phyloP scores from a whole-genome alignment of 2,113 vertebrate genomes.

The Antechinus stuartii region DNA sequence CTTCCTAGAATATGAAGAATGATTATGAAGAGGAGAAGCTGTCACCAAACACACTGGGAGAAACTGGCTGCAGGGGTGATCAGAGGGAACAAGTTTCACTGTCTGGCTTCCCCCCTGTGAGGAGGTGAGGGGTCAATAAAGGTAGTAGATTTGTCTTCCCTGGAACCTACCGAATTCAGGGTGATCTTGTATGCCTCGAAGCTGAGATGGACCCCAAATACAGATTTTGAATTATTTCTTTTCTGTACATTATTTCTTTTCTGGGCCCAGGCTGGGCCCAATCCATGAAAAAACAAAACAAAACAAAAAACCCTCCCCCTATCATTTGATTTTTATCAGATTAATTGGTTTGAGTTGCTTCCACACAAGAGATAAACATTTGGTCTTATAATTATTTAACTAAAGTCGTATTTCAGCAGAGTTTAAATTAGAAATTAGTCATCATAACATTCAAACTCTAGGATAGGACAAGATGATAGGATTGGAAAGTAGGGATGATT shows the following conservation, averaged over 20 bases:
- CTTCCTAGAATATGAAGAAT: no score
- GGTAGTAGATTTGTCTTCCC: no score
- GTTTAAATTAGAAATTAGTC: slow-evolving; percentile 61
- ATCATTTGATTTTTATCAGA: background rate
- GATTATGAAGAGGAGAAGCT: no score
- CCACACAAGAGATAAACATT: slow-evolving; percentile 64
- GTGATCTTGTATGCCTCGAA: no score
- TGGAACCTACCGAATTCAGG: no score
- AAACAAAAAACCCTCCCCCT: background rate
- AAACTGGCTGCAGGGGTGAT: no score
- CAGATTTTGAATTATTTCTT: background rate
- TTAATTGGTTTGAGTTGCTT: slow-evolving; percentile 30
- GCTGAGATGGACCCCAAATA: no score
- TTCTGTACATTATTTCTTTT: background rate
- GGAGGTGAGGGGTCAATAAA: no score
- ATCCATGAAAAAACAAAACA: background rate
- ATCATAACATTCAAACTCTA: slow-evolving; percentile 33
- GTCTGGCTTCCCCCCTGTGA: no score
- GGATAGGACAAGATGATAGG: background rate
- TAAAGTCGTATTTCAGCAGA: slow-evolving; percentile 65
- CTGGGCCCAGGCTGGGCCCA: background rate
- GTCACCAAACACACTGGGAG: no score
- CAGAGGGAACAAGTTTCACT: no score
- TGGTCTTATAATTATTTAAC: slow-evolving; percentile 60
- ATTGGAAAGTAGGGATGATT: background rate